Evolutionary conservation across 2,797 vertebrate species (phyloP).

Genomic region (Podarcis lilfordi): DNA sequence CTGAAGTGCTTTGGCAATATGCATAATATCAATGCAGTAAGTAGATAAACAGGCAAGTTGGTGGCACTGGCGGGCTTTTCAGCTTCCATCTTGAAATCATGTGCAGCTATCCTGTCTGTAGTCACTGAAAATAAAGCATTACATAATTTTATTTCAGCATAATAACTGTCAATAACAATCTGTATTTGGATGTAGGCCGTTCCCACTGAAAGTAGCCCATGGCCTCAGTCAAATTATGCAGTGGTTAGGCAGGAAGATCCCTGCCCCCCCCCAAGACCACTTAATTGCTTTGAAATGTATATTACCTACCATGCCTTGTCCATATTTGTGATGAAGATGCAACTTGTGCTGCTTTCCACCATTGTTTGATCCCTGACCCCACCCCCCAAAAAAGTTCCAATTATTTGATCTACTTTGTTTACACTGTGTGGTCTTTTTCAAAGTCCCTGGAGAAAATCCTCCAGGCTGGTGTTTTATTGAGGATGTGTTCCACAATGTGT

Average conservation of each 20-base stretch:
- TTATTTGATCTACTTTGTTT: neutral
- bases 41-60: neutral
- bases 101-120: neutral
- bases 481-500: too few species aligned
- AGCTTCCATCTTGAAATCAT: neutral
- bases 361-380: neutral
- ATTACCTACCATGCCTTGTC: neutral
- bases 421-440: neutral
- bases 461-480: neutral
- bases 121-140: neutral
- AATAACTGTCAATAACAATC: neutral
- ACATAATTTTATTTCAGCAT: neutral
- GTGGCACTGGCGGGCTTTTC: neutral
- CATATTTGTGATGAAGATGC: neutral
- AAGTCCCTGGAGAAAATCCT: neutral
- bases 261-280: too few species aligned
- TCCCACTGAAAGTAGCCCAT: neutral
- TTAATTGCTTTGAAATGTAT: neutral
- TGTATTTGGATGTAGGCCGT: neutral
- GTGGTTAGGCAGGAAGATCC: neutral
- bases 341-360: neutral
- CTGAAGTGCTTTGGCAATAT: too few species aligned
- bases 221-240: neutral
- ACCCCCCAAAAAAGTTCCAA: neutral
- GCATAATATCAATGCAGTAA: neutral